A percentile compares a stretch with the other conserved stretches of the same genome.
phyloP scores from a whole-genome alignment of 2,113 vertebrate species.

The Crocuta crocuta region DNA sequence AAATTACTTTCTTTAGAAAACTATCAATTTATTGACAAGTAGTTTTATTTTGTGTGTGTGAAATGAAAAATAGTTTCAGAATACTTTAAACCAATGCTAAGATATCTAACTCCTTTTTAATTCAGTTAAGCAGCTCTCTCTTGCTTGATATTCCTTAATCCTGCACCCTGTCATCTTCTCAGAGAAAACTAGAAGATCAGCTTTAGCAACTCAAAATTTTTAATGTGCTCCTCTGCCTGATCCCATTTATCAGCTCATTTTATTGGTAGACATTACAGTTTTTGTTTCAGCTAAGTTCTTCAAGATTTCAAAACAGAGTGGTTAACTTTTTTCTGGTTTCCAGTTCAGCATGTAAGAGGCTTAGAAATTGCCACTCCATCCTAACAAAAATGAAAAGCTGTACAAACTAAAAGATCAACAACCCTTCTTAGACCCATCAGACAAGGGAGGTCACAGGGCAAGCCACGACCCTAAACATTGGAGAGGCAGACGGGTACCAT shows the following conservation, averaged over 20 bases:
- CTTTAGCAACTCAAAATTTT: not conserved
- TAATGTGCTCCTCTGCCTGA: not conserved
- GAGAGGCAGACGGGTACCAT: not conserved
- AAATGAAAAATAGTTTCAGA: not conserved
- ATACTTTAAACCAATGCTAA: not conserved
- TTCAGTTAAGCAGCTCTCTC: not conserved
- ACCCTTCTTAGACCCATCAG: not conserved
- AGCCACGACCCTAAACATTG: not conserved
- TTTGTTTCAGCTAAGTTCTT: not conserved
- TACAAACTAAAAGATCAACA: not conserved
- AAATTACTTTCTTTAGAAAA: not conserved
- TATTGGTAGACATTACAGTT: not conserved
- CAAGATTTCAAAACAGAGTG: not conserved
- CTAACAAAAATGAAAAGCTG: not conserved
- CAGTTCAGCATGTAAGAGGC: not conserved
- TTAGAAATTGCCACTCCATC: not conserved
- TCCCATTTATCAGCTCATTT: not conserved
- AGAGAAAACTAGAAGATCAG: not conserved
- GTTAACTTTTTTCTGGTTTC: not conserved
- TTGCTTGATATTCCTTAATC: not conserved
- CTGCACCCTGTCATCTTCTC: not conserved
- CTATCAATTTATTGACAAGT: not conserved
- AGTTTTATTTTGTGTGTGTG: not conserved
- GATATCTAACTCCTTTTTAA: not conserved
- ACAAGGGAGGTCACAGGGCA: not conserved